Base-by-base conservation (phyloP, 2,113 vertebrate genomes). In the Empidonax alnorum region DNA sequence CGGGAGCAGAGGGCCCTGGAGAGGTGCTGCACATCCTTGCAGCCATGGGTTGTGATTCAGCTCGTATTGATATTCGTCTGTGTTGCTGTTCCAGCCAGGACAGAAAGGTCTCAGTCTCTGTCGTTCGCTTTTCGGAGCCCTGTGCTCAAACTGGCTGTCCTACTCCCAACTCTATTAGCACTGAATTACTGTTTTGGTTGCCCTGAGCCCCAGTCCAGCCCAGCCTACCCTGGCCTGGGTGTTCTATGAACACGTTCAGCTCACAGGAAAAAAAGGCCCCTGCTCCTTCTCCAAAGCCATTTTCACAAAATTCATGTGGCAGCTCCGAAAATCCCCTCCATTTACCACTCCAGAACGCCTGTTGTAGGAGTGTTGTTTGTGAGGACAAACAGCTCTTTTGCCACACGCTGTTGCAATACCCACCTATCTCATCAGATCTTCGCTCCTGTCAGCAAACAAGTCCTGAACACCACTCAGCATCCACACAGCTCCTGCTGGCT, bases 391-490 rank as follows among this genome's bases (percentile, higher is more conserved):
- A 83, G 52, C 63, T 72, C 56, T 37, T 33, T 6, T 42, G 80
- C 85, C 78, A 47, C 35, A 10, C 0, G 1, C 82, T 93, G 84
- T 67, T 93, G 93, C 75, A 96, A 97, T 14, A 2, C 47, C 25
- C 2, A 0, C 53, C 59, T 87, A 90, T 96, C 89, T 95, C 55
- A 61, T 37, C 12, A 1, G 1, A 93, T 94, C 95, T 93, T 10
- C 82, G 4, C 85, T 47, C 35, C 87, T 92, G 90, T 92, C 91
- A 91, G 87, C 95, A 96, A 94, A 93, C 77, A 83, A 87, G 68
- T 39, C 66, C 92, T 42, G 20, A 88, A 42, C 58, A 49, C 10
- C 55, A 4, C 49, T 58, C 20, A 53, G 55, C 89, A 86, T 87
- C 89, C 65, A 25, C 81, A 30, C 30, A 79, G 91, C 37, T 47